Evolutionary conservation across 2,888 invertebrate species (phyloP).

Genomic region (Podotricha telesiphe): DNA sequence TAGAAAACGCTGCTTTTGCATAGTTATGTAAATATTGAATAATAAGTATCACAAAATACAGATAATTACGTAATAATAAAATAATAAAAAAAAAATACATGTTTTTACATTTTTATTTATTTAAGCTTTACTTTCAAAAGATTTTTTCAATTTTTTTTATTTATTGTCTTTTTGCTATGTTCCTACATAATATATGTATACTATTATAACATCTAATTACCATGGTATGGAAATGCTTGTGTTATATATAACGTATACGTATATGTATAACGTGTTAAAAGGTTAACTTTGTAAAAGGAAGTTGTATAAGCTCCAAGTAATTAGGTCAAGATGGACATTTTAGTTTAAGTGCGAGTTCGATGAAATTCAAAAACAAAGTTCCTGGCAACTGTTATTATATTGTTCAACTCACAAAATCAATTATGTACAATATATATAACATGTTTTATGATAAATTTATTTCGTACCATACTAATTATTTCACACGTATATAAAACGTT

Average conservation of each 20-base stretch:
- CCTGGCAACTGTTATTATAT: conserved; percentile 2
- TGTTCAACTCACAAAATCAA: not conserved
- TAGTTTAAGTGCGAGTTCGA: conserved; percentile 60
- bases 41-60: too few species aligned
- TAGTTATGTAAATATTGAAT: not conserved
- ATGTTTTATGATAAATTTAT: not conserved
- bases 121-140: too few species aligned
- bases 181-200: too few species aligned
- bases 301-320: conserved; percentile 51
- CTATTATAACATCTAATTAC: not conserved
- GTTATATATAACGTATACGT: not conserved
- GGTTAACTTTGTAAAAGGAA: conserved; percentile 48
- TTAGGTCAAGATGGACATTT: conserved; percentile 59
- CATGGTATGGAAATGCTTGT: not conserved
- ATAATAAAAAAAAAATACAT: too few species aligned
- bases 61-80: too few species aligned
- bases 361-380: conserved; percentile 52
- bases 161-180: too few species aligned
- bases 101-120: too few species aligned
- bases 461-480: not conserved
- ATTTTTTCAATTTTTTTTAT: too few species aligned
- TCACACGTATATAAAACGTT: not conserved
- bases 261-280: conserved; percentile 11
- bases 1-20: not conserved
- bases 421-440: not conserved